Base-by-base conservation (phyloP, 2,113 vertebrate genomes). In the Nothoprocta perdicaria region DNA sequence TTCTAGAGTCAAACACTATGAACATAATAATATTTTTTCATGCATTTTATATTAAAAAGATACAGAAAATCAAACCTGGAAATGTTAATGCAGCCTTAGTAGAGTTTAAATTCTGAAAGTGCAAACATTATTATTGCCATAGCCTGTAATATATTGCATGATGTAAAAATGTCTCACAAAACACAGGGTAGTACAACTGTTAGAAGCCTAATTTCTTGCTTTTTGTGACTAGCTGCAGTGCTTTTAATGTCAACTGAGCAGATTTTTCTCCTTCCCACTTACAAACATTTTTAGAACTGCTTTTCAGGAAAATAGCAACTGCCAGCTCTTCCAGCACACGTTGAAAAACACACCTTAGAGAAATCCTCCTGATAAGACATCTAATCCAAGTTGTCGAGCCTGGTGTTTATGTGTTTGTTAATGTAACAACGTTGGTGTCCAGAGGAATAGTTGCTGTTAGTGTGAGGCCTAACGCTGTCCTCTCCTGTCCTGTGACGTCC, bases 301-400 rank as follows among this genome's bases (percentile, higher is more conserved):
- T 73, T 55, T 65, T 68, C 66, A 69, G 46, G 58, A 31, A 10
- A 55, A 31, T 6, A 58, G 63, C 27, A 71, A n/a, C 63, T 76
- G 48, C 40, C 52, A 48, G 40, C 22, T 40, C 72, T 46, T 48
- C 31, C 0, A 0, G 17, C 23, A 27, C 14, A 1, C 14, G 50
- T 35, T 2, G 33, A 45, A 75, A 53, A 17, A 43, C n/a, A n/a
- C 10, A 1, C 76, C 58, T 31, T 0, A 41, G 66, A 62, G 46
- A 68, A 63, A 58, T 10, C 52, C 23, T 48, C 15, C 26, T 2
- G 2, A 16, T 48, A 55, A 50, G n/a, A 88, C 76, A 62, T 22
- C 23, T 29, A 38, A 84, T 31, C 22, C 27, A 10, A 10, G 35
- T 52, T 60, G 22, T 7, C 77, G 11, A 31, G 22, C 62, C 57